Evolutionary conservation across 1,140 invertebrate genomes (phyloP), one percentile per base, ranked within the genome.

Genomic region (Aphis craccivora): DNA sequence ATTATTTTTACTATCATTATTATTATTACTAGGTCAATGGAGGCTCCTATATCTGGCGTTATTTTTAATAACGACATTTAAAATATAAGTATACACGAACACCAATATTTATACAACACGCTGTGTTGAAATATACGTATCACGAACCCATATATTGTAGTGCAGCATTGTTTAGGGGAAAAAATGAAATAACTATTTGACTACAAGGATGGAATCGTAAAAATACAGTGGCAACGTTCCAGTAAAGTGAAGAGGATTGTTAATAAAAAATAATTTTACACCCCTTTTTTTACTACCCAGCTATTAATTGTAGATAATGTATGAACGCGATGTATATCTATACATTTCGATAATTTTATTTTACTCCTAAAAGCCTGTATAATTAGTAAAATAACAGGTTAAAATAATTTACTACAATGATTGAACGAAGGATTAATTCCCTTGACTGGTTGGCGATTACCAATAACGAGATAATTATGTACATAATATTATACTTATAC

Each of bases 11-110:
- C 5, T 76, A n/a, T 76, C 30, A n/a, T 67, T 67, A 67, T 76
- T n/a, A 67, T 40, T 43, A 67, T 86, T 93, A 93, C 81, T 93
- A 53, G 91, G 91, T 93, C 91, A 93, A 86, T 55, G 51, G 91
- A 93, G 81, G 81, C n/a, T 93, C 81, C 55, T 89, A 55, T 89
- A 55, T 55, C 48, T 67, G 53, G 25, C 37, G 25, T 90, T 45
- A 90, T 90, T 67, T 90, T 90, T 67, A 67, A 67, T 90, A 90
- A 90, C 89, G 8, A 25, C 89, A 90, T 67, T 67, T 55, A 89
- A 40, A 89, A 45, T 88, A 88, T 30, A 30, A n/a, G n/a, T 51
- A 35, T n/a, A 51, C 2, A 35, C 6, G 45, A 88, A 88, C 30
- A 88, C 45, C 20, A 45, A 87, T 45, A 87, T 45, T 45, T 2